Percentiles rank a stretch among this genome's conserved stretches.
Evolutionary conservation across 2,113 vertebrate genomes (phyloP).

Genomic region (Laticauda colubrina): DNA sequence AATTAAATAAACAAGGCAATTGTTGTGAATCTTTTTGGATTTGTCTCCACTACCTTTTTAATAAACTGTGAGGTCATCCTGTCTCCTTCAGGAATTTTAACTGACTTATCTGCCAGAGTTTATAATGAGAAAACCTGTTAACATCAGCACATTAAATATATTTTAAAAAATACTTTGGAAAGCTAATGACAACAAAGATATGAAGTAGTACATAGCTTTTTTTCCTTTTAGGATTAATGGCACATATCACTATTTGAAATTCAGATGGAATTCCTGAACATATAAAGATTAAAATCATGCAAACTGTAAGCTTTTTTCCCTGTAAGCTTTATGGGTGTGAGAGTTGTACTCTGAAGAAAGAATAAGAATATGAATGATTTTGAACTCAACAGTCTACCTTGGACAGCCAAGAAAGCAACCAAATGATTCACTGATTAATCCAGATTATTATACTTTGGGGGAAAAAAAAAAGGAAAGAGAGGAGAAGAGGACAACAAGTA

Average conservation of each 20-base stretch:
- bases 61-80: neutral
- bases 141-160: neutral
- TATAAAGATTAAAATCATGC: neutral
- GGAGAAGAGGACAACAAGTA: neutral
- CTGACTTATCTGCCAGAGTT: neutral
- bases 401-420: neutral
- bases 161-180: neutral
- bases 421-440: neutral
- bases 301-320: neutral
- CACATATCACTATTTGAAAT: neutral
- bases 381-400: neutral
- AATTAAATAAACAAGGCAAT: neutral
- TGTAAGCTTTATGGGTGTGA: neutral
- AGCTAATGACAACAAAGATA: neutral
- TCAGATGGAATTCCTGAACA: neutral
- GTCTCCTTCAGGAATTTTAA: neutral
- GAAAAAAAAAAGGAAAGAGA: neutral
- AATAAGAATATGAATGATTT: neutral
- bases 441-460: neutral
- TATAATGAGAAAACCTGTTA: neutral
- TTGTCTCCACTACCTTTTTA: neutral
- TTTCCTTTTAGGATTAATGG: neutral
- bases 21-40: neutral
- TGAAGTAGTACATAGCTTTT: neutral
- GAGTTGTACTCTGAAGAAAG: neutral